A percentile compares a stretch with the other conserved stretches of the same genome.
Evolutionary conservation across 2,797 vertebrate species (phyloP).

Genomic region (Phrynocephalus vlangalii): DNA sequence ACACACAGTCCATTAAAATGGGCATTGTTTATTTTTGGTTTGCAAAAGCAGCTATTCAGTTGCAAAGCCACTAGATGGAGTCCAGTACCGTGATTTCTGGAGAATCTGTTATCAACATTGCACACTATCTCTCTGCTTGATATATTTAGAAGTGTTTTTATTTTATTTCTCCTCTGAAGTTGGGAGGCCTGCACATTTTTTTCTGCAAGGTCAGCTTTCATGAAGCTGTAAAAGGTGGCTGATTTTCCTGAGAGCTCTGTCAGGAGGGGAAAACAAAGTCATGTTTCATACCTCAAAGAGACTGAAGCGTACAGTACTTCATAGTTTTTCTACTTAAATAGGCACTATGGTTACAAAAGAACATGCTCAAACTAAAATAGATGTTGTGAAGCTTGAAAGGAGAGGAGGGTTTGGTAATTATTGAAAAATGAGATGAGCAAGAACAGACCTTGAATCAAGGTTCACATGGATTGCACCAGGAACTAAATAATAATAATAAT

Average conservation of each 20-base stretch:
- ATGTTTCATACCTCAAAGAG: background rate
- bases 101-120: background rate
- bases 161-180: background rate
- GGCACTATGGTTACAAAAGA: background rate
- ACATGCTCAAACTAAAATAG: background rate
- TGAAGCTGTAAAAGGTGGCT: background rate
- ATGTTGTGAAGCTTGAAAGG: no score
- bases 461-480: no score
- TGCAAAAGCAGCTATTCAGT: background rate
- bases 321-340: background rate
- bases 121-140: no score
- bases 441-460: background rate
- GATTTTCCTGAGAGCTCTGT: background rate
- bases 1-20: background rate
- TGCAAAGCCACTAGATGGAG: constrained; percentile 23
- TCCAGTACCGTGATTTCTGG: background rate
- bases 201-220: background rate
- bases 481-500: no score
- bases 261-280: background rate
- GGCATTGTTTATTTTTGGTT: background rate
- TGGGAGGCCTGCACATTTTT: no score
- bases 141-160: background rate
- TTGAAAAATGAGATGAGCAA: background rate
- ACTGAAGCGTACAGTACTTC: background rate
- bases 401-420: no score